These are phyloP conservation scores for Pemphredon lugubris DNA, from an alignment of 2,888 invertebrate genomes.

Conservation along the genomic window DNA sequence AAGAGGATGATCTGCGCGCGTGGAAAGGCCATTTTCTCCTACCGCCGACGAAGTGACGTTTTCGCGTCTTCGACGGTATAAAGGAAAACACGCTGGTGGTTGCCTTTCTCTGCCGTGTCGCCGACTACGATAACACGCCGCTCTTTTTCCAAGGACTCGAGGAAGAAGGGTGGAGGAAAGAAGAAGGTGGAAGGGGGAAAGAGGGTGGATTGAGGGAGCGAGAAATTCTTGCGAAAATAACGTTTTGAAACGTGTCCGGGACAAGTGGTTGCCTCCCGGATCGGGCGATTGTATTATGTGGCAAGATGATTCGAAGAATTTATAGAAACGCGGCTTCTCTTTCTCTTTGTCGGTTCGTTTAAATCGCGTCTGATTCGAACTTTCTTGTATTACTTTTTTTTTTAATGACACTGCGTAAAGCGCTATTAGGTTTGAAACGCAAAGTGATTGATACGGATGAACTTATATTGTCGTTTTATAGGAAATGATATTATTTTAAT, in stretches of 20 bases:
- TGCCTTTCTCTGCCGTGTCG: constrained; percentile 43
- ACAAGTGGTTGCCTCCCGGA: constrained; percentile 16
- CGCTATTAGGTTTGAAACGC: neutral
- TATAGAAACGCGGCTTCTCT: constrained; percentile 25
- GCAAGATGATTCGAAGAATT: constrained; percentile 38
- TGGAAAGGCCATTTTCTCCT: constrained; percentile 53
- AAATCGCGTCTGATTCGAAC: neutral
- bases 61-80: constrained; percentile 56
- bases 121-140: constrained; percentile 63
- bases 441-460: no score
- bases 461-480: no score
- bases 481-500: no score
- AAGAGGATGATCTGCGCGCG: constrained; percentile 1
- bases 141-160: constrained; percentile 39
- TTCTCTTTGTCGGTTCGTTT: neutral
- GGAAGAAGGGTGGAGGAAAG: neutral
- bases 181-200: neutral
- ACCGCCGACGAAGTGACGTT: constrained; percentile 58
- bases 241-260: constrained; percentile 44
- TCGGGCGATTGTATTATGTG: constrained; percentile 32
- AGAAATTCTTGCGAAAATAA: constrained; percentile 61
- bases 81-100: constrained; percentile 61
- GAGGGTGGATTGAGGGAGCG: no score
- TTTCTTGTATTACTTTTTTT: neutral
- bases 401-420: neutral